Evolutionary conservation across 2,888 invertebrate genomes (phyloP), one percentile per base, ranked within the genome.

Genomic region (Keiferia lycopersicella): DNA sequence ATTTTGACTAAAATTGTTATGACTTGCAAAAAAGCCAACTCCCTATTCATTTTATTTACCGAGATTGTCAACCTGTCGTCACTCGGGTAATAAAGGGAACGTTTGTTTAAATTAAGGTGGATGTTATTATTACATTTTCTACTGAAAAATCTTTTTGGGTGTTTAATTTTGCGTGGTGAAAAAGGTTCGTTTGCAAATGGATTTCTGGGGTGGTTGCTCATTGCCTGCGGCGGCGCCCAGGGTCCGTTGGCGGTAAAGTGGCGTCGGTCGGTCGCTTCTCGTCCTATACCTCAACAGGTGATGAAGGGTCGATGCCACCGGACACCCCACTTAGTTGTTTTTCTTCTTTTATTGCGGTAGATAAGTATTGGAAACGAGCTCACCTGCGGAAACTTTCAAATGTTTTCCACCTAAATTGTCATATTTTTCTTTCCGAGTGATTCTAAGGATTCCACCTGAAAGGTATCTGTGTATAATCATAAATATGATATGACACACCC

Each of bases 81-180:
- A 66, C 61, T 20, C 61, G 30, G 20, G 45, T 59, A 60, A 64
- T 64, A 64, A 67, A 69, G 71, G 71, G 69, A 72, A 67, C 72
- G 64, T 75, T 75, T 73, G 73, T 76, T 76, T 71, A 74, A 78
- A 77, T 76, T 75, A 73, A 65, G 65, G 59, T 63, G 63, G 68
- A 68, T 65, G 66, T 68, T 72, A 70, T 70, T 70, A 73, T 72
- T 73, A 66, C 65, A 66, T 74, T 72, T 68, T 61, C 62, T 66
- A 69, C 64, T 69, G 67, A 53, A 73, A 64, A 72, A 67, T 64
- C 57, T 68, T 71, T 71, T 69, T 65, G 64, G 62, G 38, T 64
- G 69, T 73, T 72, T 68, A 73, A 73, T 76, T 73, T 76, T 57
- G 62, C 41, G 41, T 63, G 51, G 38, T 53, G 66, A 69, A 67